Percentiles rank a stretch among this genome's conserved stretches.
These are phyloP conservation scores for Protobothrops flavoviridis DNA, from an alignment of 2,113 vertebrate genomes.

Conservation along the genomic window DNA sequence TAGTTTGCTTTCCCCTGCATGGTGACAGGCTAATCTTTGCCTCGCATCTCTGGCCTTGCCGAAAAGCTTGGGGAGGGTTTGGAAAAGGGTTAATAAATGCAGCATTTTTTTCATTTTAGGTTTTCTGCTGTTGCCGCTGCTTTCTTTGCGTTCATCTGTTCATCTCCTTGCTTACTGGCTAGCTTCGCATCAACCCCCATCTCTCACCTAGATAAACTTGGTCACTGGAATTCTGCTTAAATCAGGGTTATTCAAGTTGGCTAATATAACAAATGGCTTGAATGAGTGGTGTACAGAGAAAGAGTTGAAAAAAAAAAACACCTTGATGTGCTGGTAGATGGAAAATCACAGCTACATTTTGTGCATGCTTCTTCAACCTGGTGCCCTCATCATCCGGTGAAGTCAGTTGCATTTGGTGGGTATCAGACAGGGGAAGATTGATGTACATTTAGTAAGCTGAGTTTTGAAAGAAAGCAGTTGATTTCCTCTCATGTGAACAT, in stretches of 20 bases:
- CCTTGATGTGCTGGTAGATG: neutral
- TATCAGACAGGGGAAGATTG: neutral
- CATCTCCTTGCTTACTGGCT: neutral
- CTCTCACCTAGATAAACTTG: neutral
- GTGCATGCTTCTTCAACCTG: neutral
- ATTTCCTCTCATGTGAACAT: neutral
- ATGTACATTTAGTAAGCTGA: neutral
- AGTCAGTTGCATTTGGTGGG: neutral
- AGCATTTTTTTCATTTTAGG: neutral
- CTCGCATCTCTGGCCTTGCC: neutral
- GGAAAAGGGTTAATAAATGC: neutral
- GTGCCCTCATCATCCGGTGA: neutral
- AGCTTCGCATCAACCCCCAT: neutral
- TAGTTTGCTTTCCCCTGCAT: neutral
- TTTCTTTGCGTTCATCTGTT: neutral
- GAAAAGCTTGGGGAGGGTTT: neutral
- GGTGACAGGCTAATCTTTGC: neutral
- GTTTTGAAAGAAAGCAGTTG: neutral
- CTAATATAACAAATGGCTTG: neutral
- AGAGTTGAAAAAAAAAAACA: neutral
- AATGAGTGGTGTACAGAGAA: neutral
- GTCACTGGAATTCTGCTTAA: conserved; percentile 16
- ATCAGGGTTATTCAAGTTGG: neutral
- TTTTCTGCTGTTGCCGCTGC: neutral
- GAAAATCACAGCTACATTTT: neutral